Evolutionary conservation across 2,797 vertebrate genomes (phyloP).

Genomic region (Sylvilagus floridanus): DNA sequence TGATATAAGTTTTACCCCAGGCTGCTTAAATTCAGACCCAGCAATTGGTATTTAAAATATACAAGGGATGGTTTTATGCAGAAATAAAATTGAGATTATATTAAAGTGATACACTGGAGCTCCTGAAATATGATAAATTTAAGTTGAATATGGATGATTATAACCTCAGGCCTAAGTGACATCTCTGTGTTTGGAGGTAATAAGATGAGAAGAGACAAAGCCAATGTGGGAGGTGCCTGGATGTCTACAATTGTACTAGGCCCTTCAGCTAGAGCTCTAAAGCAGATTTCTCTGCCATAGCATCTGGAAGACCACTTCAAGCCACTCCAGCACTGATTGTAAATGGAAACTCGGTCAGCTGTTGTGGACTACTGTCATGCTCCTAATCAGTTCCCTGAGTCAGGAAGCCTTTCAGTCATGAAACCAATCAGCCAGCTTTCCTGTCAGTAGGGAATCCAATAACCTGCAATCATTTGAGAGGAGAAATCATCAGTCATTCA

Average conservation of each 20-base stretch:
- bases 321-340: slow-evolving; percentile 6
- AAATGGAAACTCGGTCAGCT: background rate
- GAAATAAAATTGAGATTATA: background rate
- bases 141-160: background rate
- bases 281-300: background rate
- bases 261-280: background rate
- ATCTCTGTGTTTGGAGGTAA: background rate
- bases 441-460: background rate
- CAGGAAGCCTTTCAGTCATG: slow-evolving; percentile 52
- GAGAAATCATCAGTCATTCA: slow-evolving; percentile 68
- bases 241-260: background rate
- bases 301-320: slow-evolving; percentile 6
- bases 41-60: slow-evolving; percentile 39
- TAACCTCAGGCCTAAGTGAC: background rate
- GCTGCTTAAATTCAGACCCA: background rate
- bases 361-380: background rate
- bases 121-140: background rate
- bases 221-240: background rate
- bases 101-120: background rate
- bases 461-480: slow-evolving; percentile 46
- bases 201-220: background rate
- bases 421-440: slow-evolving; percentile 19
- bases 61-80: background rate
- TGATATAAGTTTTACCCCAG: background rate
- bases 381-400: slow-evolving; percentile 36